Evolutionary conservation across 1,140 invertebrate species (phyloP).

Genomic region (Nylanderia fulva): DNA sequence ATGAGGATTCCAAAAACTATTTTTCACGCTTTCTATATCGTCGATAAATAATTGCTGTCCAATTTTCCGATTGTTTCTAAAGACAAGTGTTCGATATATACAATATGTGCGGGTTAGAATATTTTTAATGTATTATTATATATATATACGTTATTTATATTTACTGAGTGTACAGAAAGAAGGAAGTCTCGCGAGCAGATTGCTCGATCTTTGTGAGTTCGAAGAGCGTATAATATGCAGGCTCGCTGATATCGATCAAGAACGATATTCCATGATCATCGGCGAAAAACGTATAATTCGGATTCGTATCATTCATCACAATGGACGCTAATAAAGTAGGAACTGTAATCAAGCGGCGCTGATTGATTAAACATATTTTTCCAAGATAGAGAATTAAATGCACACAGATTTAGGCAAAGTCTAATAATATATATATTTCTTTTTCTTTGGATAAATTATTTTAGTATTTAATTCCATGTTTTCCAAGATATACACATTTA

Average conservation of each 20-base stretch:
- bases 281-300: slow-evolving; percentile 49
- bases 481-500: background rate
- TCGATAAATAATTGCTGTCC: slow-evolving; percentile 10
- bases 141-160: background rate
- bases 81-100: background rate
- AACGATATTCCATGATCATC: background rate
- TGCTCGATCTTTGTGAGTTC: background rate
- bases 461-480: too few relatives aligned
- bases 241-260: slow-evolving; percentile 11
- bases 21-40: slow-evolving; percentile 1
- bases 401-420: background rate
- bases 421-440: background rate
- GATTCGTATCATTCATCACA: background rate
- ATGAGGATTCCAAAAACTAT: slow-evolving; percentile 38
- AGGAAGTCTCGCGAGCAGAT: background rate
- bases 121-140: background rate
- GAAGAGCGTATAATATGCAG: background rate
- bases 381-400: background rate
- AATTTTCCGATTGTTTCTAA: slow-evolving; percentile 20
- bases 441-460: too few relatives aligned
- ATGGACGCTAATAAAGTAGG: slow-evolving; percentile 2
- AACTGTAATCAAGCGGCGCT: slow-evolving; percentile 38
- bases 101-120: background rate
- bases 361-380: background rate
- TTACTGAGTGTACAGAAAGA: slow-evolving; percentile 62